Conservation (phyloP, 2,113 vertebrate genomes). For the Limnothrissa miodon region DNA sequence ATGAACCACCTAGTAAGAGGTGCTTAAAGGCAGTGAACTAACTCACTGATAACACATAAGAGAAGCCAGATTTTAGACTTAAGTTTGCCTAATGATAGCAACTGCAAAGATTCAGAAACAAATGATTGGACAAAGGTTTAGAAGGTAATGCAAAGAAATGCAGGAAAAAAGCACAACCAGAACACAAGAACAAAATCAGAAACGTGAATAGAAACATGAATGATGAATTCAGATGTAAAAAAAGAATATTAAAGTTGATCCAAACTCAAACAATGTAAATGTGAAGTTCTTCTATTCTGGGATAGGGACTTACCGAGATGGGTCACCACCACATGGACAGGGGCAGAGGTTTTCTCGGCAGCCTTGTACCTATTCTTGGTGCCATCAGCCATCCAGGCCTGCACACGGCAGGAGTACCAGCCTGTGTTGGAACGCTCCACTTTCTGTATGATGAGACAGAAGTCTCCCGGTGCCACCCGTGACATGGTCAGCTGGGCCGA, state of each 20-base stretch:
- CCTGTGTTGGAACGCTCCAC: constrained; percentile 47
- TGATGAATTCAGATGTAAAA: neutral
- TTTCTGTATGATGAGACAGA: constrained; percentile 37
- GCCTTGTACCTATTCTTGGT: constrained; percentile 43
- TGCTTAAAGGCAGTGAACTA: neutral
- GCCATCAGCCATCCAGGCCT: constrained; percentile 40
- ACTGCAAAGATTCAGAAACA: neutral
- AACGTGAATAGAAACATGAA: neutral
- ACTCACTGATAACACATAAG: neutral
- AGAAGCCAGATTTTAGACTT: neutral
- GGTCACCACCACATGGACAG: constrained; percentile 41
- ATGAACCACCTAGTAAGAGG: neutral
- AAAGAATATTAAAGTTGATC: too few relatives aligned
- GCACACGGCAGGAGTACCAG: constrained; percentile 45
- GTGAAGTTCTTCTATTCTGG: neutral
- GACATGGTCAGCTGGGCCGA: constrained; percentile 38
- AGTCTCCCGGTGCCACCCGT: constrained; percentile 23
- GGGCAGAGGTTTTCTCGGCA: constrained; percentile 43
- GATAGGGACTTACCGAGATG: constrained; percentile 40
- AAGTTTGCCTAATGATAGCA: neutral
- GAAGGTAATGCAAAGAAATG: too few relatives aligned
- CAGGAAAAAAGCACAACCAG: neutral
- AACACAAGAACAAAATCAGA: neutral
- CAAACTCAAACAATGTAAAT: too few relatives aligned
- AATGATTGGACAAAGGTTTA: neutral